phyloP scores from a whole-genome alignment of 2,888 invertebrate genomes.

The Zonitis immaculata region DNA sequence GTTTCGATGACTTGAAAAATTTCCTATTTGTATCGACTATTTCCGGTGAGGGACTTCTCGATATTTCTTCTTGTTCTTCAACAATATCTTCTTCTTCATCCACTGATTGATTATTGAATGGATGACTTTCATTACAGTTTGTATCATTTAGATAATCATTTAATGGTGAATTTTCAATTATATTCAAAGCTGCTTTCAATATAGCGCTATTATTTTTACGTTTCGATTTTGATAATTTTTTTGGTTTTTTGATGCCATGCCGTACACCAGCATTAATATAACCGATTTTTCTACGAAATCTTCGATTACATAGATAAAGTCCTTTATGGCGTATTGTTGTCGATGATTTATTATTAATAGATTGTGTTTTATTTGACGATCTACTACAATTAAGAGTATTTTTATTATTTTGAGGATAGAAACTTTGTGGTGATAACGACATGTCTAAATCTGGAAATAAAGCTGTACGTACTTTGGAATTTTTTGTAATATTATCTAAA shows the following conservation, averaged over 20 bases:
- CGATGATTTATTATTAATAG: neutral
- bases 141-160: slow-evolving; percentile 31
- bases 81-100: slow-evolving; percentile 10
- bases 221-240: slow-evolving; percentile 49
- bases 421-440: slow-evolving; percentile 52
- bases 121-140: too few relatives aligned
- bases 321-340: neutral
- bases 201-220: slow-evolving; percentile 24
- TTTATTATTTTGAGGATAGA: slow-evolving; percentile 51
- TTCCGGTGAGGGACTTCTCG: too few relatives aligned
- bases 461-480: slow-evolving; percentile 44
- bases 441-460: slow-evolving; percentile 46
- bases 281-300: slow-evolving; percentile 43
- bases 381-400: neutral
- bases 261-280: slow-evolving; percentile 64
- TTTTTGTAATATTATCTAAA: slow-evolving; percentile 22
- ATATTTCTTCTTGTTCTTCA: slow-evolving; percentile 12
- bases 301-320: slow-evolving; percentile 10
- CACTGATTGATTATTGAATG: slow-evolving; percentile 19
- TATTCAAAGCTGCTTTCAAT: slow-evolving; percentile 35
- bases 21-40: slow-evolving; percentile 36
- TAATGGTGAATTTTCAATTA: slow-evolving; percentile 36
- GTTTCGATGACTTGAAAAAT: slow-evolving; percentile 48
- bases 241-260: slow-evolving; percentile 61
- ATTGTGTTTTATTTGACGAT: neutral